Conservation (phyloP, 2,888 invertebrate genomes). For the Pollenia griseotomentosa region DNA sequence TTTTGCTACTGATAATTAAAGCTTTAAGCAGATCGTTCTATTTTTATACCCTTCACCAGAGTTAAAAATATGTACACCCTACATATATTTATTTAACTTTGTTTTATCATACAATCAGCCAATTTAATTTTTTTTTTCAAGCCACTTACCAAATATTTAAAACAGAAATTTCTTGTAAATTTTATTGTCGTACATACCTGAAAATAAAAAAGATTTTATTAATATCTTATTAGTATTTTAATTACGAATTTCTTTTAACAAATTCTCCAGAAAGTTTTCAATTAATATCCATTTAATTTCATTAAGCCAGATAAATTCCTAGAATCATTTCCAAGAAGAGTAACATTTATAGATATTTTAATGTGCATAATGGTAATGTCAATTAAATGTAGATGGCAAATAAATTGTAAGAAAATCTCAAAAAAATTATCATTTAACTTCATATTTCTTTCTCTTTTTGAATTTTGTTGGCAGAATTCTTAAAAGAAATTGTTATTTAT, state of each 20-base stretch:
- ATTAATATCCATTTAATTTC: neutral
- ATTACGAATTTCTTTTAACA: neutral
- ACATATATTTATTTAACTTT: no score
- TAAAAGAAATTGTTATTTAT: constrained; percentile 1
- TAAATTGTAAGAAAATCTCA: neutral
- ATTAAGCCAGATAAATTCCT: constrained; percentile 3
- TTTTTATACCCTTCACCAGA: no score
- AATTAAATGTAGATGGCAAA: neutral
- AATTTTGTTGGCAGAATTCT: constrained; percentile 19
- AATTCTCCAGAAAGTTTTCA: neutral
- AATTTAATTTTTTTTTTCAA: no score
- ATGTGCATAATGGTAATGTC: constrained; percentile 23
- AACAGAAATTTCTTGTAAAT: no score
- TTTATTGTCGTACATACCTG: neutral
- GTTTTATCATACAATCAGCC: no score
- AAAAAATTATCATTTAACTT: neutral
- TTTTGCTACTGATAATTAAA: no score
- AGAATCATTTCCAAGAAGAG: constrained; percentile 2
- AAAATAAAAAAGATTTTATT: neutral
- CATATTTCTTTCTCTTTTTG: neutral
- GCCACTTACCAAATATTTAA: no score
- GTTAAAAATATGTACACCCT: no score
- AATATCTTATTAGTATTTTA: no score
- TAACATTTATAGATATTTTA: constrained; percentile 31
- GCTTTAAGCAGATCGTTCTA: no score